phyloP scores from a whole-genome alignment of 2,888 invertebrate species.

The Chaetoderma sp. region DNA sequence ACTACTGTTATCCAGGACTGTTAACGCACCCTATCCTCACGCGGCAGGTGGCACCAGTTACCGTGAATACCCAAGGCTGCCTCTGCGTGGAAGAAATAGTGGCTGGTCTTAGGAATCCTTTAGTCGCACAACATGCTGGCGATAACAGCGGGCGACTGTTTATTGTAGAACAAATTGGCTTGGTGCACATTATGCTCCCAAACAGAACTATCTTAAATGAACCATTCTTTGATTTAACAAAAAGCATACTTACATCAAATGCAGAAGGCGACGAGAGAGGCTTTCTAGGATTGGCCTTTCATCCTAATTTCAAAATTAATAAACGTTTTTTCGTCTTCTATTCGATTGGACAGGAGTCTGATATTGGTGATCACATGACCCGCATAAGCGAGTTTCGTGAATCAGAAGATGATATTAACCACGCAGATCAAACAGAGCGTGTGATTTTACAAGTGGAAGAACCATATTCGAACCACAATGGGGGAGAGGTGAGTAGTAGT shows the following conservation, averaged over 20 bases:
- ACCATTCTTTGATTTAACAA: conserved; percentile 52
- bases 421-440: conserved; percentile 46
- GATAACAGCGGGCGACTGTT: conserved; percentile 59
- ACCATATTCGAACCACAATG: conserved; percentile 65
- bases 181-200: conserved; percentile 49
- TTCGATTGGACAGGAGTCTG: conserved; percentile 39
- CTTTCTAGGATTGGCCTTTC: conserved; percentile 57
- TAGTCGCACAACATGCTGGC: conserved; percentile 51
- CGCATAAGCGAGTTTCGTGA: conserved; percentile 50
- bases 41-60: conserved; percentile 39
- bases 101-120: conserved; percentile 45
- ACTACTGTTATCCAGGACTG: conserved; percentile 63
- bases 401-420: conserved; percentile 39
- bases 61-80: conserved; percentile 49
- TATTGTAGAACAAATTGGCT: conserved; percentile 59
- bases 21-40: conserved; percentile 44
- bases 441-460: conserved; percentile 54
- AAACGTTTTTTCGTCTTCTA: conserved; percentile 60
- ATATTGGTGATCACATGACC: conserved; percentile 34
- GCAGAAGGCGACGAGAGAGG: conserved; percentile 55
- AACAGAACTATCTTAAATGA: conserved; percentile 35
- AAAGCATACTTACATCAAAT: conserved; percentile 37
- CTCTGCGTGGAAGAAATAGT: conserved; percentile 55
- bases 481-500: conserved; percentile 63
- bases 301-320: conserved; percentile 57